Evolutionary conservation across 2,113 vertebrate genomes (phyloP).

Genomic region (Zosterops pallidus): DNA sequence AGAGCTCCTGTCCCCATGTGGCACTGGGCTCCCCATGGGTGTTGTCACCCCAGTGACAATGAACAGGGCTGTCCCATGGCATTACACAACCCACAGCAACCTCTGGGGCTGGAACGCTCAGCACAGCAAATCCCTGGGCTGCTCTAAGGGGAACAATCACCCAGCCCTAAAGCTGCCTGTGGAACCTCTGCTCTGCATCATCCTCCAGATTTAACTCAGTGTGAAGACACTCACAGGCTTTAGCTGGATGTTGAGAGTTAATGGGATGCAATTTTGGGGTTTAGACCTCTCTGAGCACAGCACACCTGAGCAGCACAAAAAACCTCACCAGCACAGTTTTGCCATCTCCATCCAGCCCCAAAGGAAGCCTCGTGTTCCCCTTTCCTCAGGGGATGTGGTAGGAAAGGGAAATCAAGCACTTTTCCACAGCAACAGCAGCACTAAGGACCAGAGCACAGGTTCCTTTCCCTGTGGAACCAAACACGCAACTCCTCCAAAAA

Average conservation of each 20-base stretch:
- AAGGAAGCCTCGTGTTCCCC: not conserved
- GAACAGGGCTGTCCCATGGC: not conserved
- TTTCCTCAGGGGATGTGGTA: not conserved
- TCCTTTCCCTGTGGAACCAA: not conserved
- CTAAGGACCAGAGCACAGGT: not conserved
- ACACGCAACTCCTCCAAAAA: accelerated
- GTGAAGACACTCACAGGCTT: not conserved
- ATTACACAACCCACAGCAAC: not conserved
- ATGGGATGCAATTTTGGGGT: not conserved
- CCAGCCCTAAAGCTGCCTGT: not conserved
- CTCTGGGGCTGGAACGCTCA: accelerated
- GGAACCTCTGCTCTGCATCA: not conserved
- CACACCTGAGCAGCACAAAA: not conserved
- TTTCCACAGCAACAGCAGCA: not conserved
- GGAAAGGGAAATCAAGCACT: not conserved
- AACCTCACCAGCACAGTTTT: not conserved
- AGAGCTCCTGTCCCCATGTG: not conserved
- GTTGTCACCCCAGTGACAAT: not conserved
- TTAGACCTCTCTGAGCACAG: not conserved
- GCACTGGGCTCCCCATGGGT: not conserved
- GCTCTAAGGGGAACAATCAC: not conserved
- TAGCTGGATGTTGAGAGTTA: not conserved
- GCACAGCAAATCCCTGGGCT: not conserved
- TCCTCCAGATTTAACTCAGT: not conserved
- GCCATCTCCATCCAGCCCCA: not conserved